Conservation (phyloP, 2,797 vertebrate genomes). For the Siniperca obscura region DNA sequence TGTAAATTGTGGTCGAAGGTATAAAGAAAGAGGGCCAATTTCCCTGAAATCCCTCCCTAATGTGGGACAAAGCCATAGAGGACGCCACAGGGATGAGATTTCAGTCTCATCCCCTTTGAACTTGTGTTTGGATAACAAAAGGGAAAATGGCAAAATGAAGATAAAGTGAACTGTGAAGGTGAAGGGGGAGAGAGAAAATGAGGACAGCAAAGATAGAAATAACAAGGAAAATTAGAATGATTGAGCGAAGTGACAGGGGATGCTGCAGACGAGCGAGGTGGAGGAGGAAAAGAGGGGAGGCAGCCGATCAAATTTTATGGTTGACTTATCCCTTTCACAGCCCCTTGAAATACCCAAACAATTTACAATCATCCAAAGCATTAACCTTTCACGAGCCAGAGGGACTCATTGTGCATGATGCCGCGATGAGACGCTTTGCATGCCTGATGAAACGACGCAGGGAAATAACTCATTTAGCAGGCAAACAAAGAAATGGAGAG, state of each 20-base stretch:
- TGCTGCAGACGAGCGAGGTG: constrained; percentile 38
- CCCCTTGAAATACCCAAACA: constrained; percentile 78
- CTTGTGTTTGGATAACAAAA: constrained; percentile 21
- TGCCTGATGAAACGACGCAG: constrained; percentile 66
- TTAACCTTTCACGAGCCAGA: constrained; percentile 81
- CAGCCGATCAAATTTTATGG: constrained; percentile 78
- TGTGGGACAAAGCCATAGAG: background rate
- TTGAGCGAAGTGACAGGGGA: constrained; percentile 56
- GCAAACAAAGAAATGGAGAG: constrained; percentile 49
- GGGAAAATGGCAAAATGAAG: constrained; percentile 20
- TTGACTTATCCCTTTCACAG: constrained; percentile 75
- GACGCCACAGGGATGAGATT: constrained; percentile 11
- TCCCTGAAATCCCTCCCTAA: constrained; percentile 25
- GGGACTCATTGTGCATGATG: constrained; percentile 67
- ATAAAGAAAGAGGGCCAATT: constrained; percentile 4
- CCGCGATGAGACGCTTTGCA: constrained; percentile 62
- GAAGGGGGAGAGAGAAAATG: constrained; percentile 33
- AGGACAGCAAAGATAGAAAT: constrained; percentile 23
- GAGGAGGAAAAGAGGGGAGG: constrained; percentile 45
- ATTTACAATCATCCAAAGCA: constrained; percentile 81
- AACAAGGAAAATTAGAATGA: constrained; percentile 51
- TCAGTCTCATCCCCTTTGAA: constrained; percentile 39
- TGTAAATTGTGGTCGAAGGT: constrained; percentile 31
- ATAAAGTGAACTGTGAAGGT: constrained; percentile 4
- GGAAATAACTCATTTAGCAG: constrained; percentile 44